These are phyloP conservation scores for Harpagoxenus sublaevis DNA, from an alignment of 2,888 invertebrate genomes.

Conservation along the genomic window DNA sequence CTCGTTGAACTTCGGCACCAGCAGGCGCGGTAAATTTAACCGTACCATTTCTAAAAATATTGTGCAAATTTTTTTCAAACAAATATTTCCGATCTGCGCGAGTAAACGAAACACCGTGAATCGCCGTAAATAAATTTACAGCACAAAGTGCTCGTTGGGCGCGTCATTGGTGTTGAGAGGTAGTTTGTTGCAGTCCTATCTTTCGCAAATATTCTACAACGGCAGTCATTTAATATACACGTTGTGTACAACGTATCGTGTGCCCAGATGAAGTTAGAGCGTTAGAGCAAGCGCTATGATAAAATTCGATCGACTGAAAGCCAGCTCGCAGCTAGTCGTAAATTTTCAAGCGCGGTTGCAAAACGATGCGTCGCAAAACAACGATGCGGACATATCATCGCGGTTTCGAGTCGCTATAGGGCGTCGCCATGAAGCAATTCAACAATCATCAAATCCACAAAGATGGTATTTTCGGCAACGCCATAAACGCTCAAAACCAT, in stretches of 20 bases:
- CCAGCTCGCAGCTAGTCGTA: slow-evolving; percentile 37
- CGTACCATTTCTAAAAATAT: slow-evolving; percentile 31
- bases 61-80: slow-evolving; percentile 22
- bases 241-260: neutral
- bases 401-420: slow-evolving; percentile 12
- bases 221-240: slow-evolving; percentile 34
- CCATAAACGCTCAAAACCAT: neutral
- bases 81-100: slow-evolving; percentile 26
- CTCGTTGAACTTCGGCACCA: slow-evolving; percentile 27
- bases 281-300: slow-evolving; percentile 9
- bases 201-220: slow-evolving; percentile 39
- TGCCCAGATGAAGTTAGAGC: slow-evolving; percentile 26
- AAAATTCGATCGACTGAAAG: slow-evolving; percentile 48
- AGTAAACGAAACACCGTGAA: slow-evolving; percentile 2
- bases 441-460: slow-evolving; percentile 25
- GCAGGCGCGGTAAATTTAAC: slow-evolving; percentile 17
- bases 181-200: slow-evolving; percentile 22
- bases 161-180: slow-evolving; percentile 4
- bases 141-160: neutral
- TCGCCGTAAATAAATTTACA: slow-evolving; percentile 14
- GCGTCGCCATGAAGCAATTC: neutral
- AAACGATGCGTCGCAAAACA: slow-evolving; percentile 43
- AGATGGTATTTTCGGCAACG: neutral
- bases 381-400: slow-evolving; percentile 21
- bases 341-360: slow-evolving; percentile 46